Base-by-base conservation (phyloP, 2,888 invertebrate species). In the Pterostichus madidus region DNA sequence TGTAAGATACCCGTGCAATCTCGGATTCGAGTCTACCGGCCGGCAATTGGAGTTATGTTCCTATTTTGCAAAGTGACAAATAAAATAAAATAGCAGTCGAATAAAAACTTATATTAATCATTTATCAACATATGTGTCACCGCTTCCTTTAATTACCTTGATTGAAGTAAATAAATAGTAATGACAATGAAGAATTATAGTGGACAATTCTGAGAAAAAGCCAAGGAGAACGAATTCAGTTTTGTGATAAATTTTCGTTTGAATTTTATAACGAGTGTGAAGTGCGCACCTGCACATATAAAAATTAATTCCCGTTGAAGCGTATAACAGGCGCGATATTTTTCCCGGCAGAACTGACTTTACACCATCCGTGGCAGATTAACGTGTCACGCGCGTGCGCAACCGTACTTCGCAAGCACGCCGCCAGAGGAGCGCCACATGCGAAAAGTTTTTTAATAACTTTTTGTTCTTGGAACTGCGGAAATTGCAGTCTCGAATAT, bases 361-460 rank as follows among this genome's bases (percentile, higher is more conserved):
- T 64, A 64, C 64, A 64, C 35, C 64, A 32, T 64, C 35, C 64
- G 64, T 35, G 64, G 64, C 64, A 64, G 64, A 64, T 64, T 64
- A 64, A 64, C 64, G 35, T 32, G 31, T 35, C 59, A 24, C 59
- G 24, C 59, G 59, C 59, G 59, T 59, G 59, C 59, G 64, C 10
- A 49, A 10, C 11, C 46, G 15, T 44, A 73, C 0, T 73, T 73
- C 24, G 44, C 44, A 17, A 46, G 5, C 73, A 46, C 31, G 46
- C 73, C 73, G 24, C n/a, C 44, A 73, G 73, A 11, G 10, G 1
- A 15, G 73, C 46, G 73, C 56, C 78, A 78, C 59, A 56, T 59
- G 59, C 59, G 59, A 59, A 73, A 78, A 78, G 56, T 78, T 78
- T 78, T 61, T 78, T 78, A 78, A 78, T 78, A 78, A 78, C 78